Evolutionary conservation across 2,888 invertebrate genomes (phyloP).

Genomic region (Parochlus steinenii): DNA sequence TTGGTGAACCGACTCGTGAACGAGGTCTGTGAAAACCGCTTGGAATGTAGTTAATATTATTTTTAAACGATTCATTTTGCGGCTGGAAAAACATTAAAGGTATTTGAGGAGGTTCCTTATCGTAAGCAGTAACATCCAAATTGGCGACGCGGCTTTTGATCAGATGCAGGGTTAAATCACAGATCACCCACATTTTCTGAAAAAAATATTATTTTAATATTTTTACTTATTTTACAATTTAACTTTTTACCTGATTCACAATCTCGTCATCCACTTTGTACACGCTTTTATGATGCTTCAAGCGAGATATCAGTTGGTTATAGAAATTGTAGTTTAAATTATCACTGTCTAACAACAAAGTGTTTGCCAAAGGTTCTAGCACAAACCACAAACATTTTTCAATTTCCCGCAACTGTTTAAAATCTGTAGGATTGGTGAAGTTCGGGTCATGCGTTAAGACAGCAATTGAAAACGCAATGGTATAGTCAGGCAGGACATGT

Average conservation of each 20-base stretch:
- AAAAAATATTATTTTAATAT: background rate
- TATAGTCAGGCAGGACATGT: background rate
- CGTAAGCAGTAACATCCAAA: background rate
- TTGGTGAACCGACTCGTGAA: too few species aligned
- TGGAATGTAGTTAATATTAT: too few species aligned
- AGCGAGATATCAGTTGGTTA: background rate
- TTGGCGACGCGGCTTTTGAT: background rate
- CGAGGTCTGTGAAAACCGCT: too few species aligned
- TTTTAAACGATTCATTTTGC: too few species aligned
- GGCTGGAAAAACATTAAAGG: background rate
- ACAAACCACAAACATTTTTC: constrained; percentile 4
- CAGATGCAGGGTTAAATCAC: background rate
- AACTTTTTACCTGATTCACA: background rate
- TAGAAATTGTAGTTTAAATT: constrained; percentile 3
- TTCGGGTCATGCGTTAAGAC: constrained; percentile 2
- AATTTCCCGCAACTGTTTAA: background rate
- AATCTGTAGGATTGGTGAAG: constrained; percentile 1
- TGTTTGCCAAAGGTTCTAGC: constrained; percentile 1
- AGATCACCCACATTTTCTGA: constrained; percentile 5
- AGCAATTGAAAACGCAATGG: background rate
- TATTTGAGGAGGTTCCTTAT: background rate
- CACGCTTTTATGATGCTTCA: background rate
- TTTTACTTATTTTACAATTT: background rate
- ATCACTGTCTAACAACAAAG: background rate
- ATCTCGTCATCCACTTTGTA: background rate